phyloP scores from a whole-genome alignment of 2,888 invertebrate genomes.

The Cephus pygmeus region DNA sequence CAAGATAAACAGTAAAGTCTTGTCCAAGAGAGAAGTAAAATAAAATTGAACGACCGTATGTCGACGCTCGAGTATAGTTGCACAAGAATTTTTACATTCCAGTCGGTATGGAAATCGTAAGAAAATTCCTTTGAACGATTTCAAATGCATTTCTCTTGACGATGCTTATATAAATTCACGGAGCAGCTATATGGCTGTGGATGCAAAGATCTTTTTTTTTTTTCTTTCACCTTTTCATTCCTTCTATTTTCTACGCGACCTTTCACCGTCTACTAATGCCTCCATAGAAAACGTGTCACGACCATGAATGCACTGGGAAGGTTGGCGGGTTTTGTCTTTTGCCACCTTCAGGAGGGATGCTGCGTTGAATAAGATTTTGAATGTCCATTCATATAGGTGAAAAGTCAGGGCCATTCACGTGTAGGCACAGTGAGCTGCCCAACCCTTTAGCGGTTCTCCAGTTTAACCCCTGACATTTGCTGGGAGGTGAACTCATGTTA shows the following conservation, averaged over 20 bases:
- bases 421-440: background rate
- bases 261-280: background rate
- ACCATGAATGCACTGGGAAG: background rate
- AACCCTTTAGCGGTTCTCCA: background rate
- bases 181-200: background rate
- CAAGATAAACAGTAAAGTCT: background rate
- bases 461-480: conserved; percentile 4
- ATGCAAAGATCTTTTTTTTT: background rate
- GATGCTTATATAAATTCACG: background rate
- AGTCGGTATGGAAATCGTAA: background rate
- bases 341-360: background rate
- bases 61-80: background rate
- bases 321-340: conserved; percentile 2
- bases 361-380: conserved; percentile 4
- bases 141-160: background rate
- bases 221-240: background rate
- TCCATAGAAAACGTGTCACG: conserved; percentile 1
- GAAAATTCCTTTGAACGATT: background rate
- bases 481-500: background rate
- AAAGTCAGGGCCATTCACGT: background rate
- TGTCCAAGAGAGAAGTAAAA: background rate
- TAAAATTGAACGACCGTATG: no score
- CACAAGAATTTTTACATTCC: background rate
- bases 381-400: conserved; percentile 1
- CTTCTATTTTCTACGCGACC: background rate